These are phyloP conservation scores for Hylaeus volcanicus DNA, from an alignment of 1,140 invertebrate species.

Conservation along the genomic window DNA sequence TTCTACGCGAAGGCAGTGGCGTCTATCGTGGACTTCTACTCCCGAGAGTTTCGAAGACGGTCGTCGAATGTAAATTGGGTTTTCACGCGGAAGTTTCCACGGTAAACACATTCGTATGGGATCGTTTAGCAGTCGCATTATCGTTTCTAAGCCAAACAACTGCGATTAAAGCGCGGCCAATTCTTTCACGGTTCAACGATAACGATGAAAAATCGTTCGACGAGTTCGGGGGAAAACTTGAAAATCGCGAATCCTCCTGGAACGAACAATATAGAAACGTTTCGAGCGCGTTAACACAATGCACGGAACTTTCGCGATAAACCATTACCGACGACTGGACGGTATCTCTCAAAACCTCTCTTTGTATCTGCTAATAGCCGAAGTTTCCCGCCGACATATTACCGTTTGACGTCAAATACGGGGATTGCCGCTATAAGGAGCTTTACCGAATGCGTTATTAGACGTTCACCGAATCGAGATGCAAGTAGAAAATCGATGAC, in stretches of 20 bases:
- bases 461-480: background rate
- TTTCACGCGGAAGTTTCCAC: conserved; percentile 49
- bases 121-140: conserved; percentile 60
- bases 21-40: background rate
- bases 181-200: conserved; percentile 47
- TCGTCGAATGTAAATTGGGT: conserved; percentile 59
- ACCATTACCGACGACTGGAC: background rate
- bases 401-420: conserved; percentile 16
- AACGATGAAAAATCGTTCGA: conserved; percentile 17
- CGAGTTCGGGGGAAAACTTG: conserved; percentile 23
- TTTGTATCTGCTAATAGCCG: background rate
- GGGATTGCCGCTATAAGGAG: background rate
- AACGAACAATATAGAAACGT: background rate
- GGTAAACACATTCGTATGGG: conserved; percentile 69
- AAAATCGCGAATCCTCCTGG: conserved; percentile 1
- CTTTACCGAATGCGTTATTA: background rate
- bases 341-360: conserved; percentile 1
- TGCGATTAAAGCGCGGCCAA: conserved; percentile 65
- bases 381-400: conserved; percentile 25
- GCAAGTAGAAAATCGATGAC: conserved; percentile 16
- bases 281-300: conserved; percentile 9
- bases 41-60: conserved; percentile 24
- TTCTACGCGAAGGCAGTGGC: background rate
- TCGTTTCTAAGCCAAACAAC: conserved; percentile 58
- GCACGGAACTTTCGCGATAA: conserved; percentile 10